These are phyloP conservation scores for Ommatoiulus sabulosus DNA, from an alignment of 2,888 invertebrate species.

Conservation along the genomic window DNA sequence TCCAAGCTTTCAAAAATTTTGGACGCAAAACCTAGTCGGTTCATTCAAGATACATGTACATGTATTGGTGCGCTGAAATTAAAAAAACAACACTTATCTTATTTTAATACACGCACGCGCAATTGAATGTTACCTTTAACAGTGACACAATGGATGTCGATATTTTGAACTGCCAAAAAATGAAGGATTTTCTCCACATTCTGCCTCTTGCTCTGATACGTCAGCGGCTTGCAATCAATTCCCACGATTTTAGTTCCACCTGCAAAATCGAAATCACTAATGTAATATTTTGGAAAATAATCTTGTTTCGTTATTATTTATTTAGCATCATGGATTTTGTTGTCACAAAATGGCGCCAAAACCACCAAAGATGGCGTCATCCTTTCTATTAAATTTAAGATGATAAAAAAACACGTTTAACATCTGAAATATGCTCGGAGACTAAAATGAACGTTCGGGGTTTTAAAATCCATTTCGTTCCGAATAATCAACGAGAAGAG, in stretches of 20 bases:
- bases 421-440: background rate
- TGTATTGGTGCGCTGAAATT: background rate
- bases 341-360: background rate
- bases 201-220: constrained; percentile 65
- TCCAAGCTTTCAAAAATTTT: background rate
- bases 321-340: background rate
- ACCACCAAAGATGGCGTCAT: background rate
- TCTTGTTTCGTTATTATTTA: no score
- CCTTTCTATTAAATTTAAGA: background rate
- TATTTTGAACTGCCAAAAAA: constrained; percentile 67
- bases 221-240: constrained; percentile 65
- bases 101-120: background rate
- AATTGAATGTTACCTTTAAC: constrained; percentile 59
- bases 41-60: no score
- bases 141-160: constrained; percentile 67
- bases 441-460: background rate
- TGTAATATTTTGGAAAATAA: no score
- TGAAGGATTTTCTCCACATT: constrained; percentile 68
- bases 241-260: constrained; percentile 67
- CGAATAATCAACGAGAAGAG: background rate
- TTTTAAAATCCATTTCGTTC: background rate
- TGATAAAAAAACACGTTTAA: background rate
- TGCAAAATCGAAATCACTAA: constrained; percentile 61
- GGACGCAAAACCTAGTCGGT: no score
- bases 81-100: background rate